phyloP scores from a whole-genome alignment of 2,888 invertebrate genomes.

The Leistus spinibarbis region DNA sequence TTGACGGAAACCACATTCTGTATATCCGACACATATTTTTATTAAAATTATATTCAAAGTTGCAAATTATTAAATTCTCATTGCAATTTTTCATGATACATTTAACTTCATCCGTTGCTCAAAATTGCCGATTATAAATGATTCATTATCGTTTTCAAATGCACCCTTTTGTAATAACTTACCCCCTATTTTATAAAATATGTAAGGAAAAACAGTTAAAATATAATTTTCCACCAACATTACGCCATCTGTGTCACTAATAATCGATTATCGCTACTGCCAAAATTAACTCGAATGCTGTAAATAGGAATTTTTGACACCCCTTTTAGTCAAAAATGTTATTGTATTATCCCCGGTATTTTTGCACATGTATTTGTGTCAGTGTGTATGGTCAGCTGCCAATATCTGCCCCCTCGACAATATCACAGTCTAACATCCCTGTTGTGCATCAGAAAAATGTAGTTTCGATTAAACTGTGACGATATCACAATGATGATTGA shows the following conservation, averaged over 20 bases:
- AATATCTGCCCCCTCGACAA: not conserved
- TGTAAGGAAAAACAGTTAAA: slow-evolving; percentile 33
- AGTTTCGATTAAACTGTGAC: slow-evolving; percentile 6
- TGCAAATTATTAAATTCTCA: not conserved
- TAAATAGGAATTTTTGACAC: not conserved
- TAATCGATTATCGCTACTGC: not conserved
- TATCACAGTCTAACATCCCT: not conserved
- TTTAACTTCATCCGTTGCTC: not conserved
- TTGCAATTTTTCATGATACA: not conserved
- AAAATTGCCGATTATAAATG: not conserved
- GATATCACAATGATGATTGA: slow-evolving; percentile 7
- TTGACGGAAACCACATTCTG: not conserved
- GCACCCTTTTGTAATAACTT: not conserved
- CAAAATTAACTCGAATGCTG: not conserved
- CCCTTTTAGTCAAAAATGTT: not conserved
- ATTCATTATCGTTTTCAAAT: not conserved
- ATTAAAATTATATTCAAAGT: not conserved
- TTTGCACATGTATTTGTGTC: not conserved
- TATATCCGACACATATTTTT: not conserved
- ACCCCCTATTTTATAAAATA: not conserved
- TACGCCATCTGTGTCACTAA: not conserved
- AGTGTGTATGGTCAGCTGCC: slow-evolving; percentile 5
- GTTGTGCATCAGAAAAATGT: not conserved
- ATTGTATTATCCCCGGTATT: not conserved
- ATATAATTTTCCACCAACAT: slow-evolving; percentile 31